Evolutionary conservation across 2,888 invertebrate species (phyloP).

Genomic region (Sepioteuthis lessoniana): DNA sequence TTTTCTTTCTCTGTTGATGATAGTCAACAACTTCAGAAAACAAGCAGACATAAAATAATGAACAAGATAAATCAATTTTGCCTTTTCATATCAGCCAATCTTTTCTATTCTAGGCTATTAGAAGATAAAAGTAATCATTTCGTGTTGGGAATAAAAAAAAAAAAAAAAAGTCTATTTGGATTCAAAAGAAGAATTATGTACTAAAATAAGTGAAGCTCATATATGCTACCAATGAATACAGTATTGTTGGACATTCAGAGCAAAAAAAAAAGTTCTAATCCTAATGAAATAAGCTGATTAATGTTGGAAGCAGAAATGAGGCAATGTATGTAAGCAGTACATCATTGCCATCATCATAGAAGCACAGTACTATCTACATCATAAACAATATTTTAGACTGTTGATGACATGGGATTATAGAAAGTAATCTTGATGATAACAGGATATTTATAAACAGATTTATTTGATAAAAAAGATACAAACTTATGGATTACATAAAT

Average conservation of each 20-base stretch:
- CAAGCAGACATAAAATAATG: not conserved
- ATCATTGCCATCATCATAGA: not conserved
- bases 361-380: not conserved
- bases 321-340: not conserved
- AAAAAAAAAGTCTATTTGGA: not conserved
- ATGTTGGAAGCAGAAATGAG: not conserved
- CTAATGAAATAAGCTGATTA: not conserved
- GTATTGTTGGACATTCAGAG: not conserved
- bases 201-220: not conserved
- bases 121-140: not conserved
- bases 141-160: not conserved
- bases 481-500: no score
- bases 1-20: not conserved
- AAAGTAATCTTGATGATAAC: no score
- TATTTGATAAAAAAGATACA: no score
- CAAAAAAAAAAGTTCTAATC: not conserved
- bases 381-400: not conserved
- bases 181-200: not conserved
- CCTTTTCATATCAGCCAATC: not conserved
- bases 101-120: not conserved
- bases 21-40: not conserved
- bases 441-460: no score
- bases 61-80: not conserved
- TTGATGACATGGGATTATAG: no score
- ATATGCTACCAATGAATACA: not conserved